A percentile compares a stretch with the other conserved stretches of the same genome.
Evolutionary conservation across 2,888 invertebrate genomes (phyloP).

Genomic region (Salticus scenicus): DNA sequence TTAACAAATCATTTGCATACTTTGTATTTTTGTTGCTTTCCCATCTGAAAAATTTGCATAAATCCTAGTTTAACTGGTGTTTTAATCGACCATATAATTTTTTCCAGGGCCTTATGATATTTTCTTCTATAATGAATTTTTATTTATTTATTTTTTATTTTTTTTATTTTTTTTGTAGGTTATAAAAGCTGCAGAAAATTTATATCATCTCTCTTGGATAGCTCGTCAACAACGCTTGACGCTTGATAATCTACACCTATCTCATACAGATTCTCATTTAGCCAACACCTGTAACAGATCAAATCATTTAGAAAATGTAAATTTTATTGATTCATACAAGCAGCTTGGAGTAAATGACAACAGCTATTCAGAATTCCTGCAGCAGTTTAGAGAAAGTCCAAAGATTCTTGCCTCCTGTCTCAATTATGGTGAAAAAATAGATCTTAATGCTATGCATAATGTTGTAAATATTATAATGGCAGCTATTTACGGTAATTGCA

Average conservation of each 20-base stretch:
- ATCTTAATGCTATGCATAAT: conserved; percentile 74
- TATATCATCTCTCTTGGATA: conserved; percentile 88
- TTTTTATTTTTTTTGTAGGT: conserved; percentile 57
- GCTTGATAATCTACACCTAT: conserved; percentile 84
- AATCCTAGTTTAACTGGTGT: too few species aligned
- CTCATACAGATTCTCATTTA: conserved; percentile 85
- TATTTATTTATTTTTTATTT: too few species aligned
- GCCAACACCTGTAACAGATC: conserved; percentile 85
- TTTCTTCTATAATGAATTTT: too few species aligned
- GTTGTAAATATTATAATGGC: conserved; percentile 80
- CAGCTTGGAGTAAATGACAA: conserved; percentile 86
- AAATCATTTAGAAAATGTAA: conserved; percentile 80
- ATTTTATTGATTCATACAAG: conserved; percentile 88
- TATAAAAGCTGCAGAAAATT: conserved; percentile 78
- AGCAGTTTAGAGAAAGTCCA: conserved; percentile 82
- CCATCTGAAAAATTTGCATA: too few species aligned
- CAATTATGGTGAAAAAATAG: conserved; percentile 81
- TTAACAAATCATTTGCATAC: too few species aligned
- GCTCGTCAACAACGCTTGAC: conserved; percentile 90
- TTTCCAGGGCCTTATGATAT: too few species aligned
- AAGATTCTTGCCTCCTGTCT: conserved; percentile 83
- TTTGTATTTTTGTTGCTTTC: too few species aligned
- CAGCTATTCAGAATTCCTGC: conserved; percentile 83
- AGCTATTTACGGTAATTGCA: conserved; percentile 84
- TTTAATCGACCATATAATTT: too few species aligned